phyloP scores from a whole-genome alignment of 2,797 vertebrate genomes.

The Serranus cabrilla region DNA sequence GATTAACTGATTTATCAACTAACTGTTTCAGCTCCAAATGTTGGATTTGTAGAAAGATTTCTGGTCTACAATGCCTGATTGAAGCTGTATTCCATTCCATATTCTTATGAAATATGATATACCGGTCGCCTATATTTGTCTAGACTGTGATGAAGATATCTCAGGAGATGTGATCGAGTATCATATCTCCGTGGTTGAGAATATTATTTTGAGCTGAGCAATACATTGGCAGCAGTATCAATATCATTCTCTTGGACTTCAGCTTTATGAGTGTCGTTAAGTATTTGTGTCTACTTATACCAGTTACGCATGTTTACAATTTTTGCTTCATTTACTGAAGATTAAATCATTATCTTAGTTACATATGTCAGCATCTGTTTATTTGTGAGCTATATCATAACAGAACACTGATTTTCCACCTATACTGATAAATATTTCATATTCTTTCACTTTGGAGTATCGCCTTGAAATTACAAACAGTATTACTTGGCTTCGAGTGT shows the following conservation, averaged over 20 bases:
- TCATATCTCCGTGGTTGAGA: conserved; percentile 42
- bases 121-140: conserved; percentile 35
- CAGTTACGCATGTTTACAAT: neutral
- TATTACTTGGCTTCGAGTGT: conserved; percentile 63
- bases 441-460: conserved; percentile 42
- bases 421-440: conserved; percentile 32
- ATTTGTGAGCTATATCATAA: conserved; percentile 7
- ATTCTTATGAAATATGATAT: conserved; percentile 41
- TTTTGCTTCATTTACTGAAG: neutral
- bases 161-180: conserved; percentile 25
- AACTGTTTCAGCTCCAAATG: neutral
- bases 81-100: conserved; percentile 18
- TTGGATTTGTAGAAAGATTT: neutral
- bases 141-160: conserved; percentile 48
- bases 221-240: conserved; percentile 33
- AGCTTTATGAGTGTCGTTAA: conserved; percentile 2
- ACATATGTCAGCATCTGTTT: conserved; percentile 23
- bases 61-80: neutral
- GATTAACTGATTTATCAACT: neutral
- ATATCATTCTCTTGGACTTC: conserved; percentile 9
- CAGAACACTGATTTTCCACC: conserved; percentile 25
- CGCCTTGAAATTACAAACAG: conserved; percentile 62
- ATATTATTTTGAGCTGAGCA: conserved; percentile 51
- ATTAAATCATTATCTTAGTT: conserved; percentile 5
- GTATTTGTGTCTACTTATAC: conserved; percentile 15